These are phyloP conservation scores for Ceratina australensis DNA, from an alignment of 1,140 invertebrate genomes.

Conservation along the genomic window DNA sequence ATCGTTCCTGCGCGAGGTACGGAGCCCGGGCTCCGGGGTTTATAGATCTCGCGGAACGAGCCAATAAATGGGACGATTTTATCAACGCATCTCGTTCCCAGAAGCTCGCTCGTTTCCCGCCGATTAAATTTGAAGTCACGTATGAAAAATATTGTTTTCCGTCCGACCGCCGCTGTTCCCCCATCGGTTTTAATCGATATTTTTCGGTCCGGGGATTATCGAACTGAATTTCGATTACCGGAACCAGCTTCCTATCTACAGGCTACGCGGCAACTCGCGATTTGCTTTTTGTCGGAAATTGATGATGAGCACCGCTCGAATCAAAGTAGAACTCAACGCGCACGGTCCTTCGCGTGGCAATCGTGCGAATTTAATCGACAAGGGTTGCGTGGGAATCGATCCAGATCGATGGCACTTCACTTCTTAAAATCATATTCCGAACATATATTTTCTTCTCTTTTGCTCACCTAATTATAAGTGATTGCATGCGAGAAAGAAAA, in stretches of 20 bases:
- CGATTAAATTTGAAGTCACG: conserved; percentile 30
- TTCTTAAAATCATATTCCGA: background rate
- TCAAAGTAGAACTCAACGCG: conserved; percentile 9
- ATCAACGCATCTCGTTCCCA: conserved; percentile 7
- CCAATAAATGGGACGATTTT: conserved; percentile 19
- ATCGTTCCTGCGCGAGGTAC: background rate
- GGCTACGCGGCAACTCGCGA: background rate
- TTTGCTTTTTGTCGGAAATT: conserved; percentile 26
- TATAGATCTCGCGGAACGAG: background rate
- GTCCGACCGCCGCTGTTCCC: background rate
- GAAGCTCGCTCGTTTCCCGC: conserved; percentile 6
- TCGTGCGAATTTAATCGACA: conserved; percentile 18
- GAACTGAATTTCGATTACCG: conserved; percentile 23
- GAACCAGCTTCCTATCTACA: background rate
- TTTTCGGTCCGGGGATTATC: conserved; percentile 23
- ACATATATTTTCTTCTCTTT: background rate
- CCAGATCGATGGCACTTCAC: background rate
- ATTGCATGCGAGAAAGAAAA: too few species aligned
- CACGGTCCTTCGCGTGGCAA: background rate
- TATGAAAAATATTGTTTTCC: conserved; percentile 35
- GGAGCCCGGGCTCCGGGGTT: background rate
- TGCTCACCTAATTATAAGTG: background rate
- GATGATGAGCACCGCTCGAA: conserved; percentile 18
- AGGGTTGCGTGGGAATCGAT: background rate
- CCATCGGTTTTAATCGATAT: background rate